Evolutionary conservation across 1,140 invertebrate species (phyloP).

Genomic region (Panulirus ornatus): DNA sequence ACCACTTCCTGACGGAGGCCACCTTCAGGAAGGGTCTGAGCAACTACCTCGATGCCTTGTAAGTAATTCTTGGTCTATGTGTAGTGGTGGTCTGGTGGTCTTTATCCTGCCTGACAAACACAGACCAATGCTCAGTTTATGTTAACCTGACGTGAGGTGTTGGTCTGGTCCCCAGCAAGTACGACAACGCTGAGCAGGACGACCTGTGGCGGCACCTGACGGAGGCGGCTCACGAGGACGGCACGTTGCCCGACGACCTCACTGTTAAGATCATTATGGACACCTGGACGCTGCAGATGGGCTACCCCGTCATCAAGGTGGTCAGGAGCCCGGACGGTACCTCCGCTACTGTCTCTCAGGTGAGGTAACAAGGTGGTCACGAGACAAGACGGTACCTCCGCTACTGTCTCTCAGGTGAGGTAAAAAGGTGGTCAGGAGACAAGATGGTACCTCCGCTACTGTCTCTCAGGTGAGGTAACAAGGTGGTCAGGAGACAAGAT

Average conservation of each 20-base stretch:
- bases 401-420: conserved; percentile 43
- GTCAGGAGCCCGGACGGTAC: conserved; percentile 52
- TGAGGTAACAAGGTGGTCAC: background rate
- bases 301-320: conserved; percentile 76
- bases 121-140: background rate
- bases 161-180: conserved; percentile 18
- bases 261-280: conserved; percentile 80
- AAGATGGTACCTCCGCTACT: conserved; percentile 7
- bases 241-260: conserved; percentile 81
- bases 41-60: conserved; percentile 82
- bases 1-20: conserved; percentile 89
- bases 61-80: background rate
- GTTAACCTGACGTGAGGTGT: background rate
- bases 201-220: conserved; percentile 79
- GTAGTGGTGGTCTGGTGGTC: background rate
- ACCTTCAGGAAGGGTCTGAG: conserved; percentile 90
- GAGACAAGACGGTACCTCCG: background rate
- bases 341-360: conserved; percentile 55
- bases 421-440: background rate
- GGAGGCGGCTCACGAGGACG: conserved; percentile 45
- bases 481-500: too few relatives aligned
- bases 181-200: conserved; percentile 87
- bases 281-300: conserved; percentile 66
- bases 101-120: background rate
- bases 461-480: conserved; percentile 21